These are phyloP conservation scores for Megalops atlanticus DNA, from an alignment of 2,113 vertebrate species.

Conservation along the genomic window DNA sequence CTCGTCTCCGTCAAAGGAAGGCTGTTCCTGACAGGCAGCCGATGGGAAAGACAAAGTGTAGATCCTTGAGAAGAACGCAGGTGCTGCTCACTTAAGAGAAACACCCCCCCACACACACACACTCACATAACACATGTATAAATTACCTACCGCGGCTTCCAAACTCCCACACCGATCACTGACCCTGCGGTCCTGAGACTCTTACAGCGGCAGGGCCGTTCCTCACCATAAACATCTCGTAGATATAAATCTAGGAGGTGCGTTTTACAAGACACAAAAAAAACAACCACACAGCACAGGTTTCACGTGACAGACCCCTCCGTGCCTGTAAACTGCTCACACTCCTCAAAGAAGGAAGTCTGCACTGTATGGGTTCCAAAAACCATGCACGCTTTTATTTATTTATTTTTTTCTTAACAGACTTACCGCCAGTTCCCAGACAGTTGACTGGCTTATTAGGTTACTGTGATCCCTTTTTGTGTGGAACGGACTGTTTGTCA, in stretches of 20 bases:
- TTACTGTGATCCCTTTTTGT: background rate
- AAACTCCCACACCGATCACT: background rate
- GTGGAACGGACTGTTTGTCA: background rate
- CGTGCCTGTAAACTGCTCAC: background rate
- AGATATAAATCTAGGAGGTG: background rate
- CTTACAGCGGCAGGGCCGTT: background rate
- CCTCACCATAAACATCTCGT: background rate
- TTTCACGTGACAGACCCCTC: background rate
- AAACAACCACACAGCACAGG: background rate
- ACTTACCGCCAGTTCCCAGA: slow-evolving; percentile 36
- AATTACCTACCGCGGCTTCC: background rate
- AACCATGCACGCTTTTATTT: too few relatives aligned
- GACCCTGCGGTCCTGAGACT: background rate
- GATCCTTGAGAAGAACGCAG: background rate
- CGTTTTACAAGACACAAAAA: background rate
- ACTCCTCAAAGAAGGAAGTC: background rate
- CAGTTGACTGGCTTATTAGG: slow-evolving; percentile 31
- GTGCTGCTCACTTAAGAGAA: slow-evolving; percentile 4
- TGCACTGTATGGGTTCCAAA: background rate
- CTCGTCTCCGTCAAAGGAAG: slow-evolving; percentile 1
- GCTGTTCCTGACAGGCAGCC: background rate
- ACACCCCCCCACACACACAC: background rate
- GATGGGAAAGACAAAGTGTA: slow-evolving; percentile 6
- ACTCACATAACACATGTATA: background rate
- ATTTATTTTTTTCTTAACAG: too few relatives aligned